Conservation (phyloP, 2,888 invertebrate genomes). For the Drosophila formosana region DNA sequence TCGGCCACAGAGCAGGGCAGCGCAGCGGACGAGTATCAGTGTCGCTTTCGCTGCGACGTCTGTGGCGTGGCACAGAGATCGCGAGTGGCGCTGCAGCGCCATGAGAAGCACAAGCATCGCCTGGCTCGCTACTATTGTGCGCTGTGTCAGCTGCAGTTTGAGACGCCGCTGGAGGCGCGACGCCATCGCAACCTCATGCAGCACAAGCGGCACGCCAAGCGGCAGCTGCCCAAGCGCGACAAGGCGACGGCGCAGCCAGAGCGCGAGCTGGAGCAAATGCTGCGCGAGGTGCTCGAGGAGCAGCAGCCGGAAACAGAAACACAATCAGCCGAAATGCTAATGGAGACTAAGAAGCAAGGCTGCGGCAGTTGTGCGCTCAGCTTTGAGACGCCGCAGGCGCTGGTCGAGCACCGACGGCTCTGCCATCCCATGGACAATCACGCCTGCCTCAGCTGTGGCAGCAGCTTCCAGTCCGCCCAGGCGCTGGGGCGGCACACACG, state of each 20-base stretch:
- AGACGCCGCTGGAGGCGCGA: constrained; percentile 87
- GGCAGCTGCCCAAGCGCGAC: background rate
- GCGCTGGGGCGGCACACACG: constrained; percentile 90
- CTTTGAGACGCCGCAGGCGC: constrained; percentile 43
- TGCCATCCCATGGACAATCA: constrained; percentile 85
- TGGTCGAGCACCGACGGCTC: constrained; percentile 47
- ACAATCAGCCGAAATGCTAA: background rate
- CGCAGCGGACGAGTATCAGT: constrained; percentile 89
- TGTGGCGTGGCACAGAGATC: constrained; percentile 88
- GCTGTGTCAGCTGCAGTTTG: constrained; percentile 89
- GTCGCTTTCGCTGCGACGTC: constrained; percentile 87
- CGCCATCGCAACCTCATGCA: constrained; percentile 88
- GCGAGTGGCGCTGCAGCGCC: constrained; percentile 89
- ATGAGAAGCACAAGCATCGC: constrained; percentile 88
- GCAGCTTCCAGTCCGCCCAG: constrained; percentile 89
- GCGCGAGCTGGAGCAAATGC: constrained; percentile 65
- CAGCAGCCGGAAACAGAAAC: background rate
- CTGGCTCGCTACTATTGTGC: constrained; percentile 89
- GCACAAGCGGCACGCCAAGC: constrained; percentile 87
- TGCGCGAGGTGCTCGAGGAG: constrained; percentile 70
- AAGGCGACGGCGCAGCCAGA: constrained; percentile 28
- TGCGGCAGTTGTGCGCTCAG: constrained; percentile 34
- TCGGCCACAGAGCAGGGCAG: constrained; percentile 84
- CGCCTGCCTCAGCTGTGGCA: constrained; percentile 91
- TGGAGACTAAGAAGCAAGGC: constrained; percentile 14